Evolutionary conservation across 2,113 vertebrate species (phyloP).

Genomic region (Hippolais icterina): DNA sequence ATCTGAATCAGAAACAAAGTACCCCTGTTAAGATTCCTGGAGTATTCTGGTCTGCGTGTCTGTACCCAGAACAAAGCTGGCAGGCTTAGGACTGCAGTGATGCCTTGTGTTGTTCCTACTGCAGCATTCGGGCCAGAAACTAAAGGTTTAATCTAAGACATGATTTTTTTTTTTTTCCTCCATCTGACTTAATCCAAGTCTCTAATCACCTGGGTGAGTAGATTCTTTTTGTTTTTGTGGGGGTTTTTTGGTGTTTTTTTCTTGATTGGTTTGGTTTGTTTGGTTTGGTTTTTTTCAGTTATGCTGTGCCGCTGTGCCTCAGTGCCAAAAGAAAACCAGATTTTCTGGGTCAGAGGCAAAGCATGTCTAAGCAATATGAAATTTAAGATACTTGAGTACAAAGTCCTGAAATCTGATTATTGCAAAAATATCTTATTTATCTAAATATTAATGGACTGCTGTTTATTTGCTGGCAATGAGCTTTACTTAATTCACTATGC

Average conservation of each 20-base stretch:
- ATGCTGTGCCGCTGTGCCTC: not conserved
- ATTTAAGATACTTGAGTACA: not conserved
- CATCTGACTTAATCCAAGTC: not conserved
- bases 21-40: not conserved
- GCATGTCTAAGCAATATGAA: accelerated
- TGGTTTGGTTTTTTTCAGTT: not conserved
- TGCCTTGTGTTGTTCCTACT: not conserved
- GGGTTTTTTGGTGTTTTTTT: not conserved
- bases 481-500: not conserved
- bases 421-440: not conserved
- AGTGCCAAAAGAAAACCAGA: not conserved
- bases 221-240: too few species aligned
- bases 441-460: not conserved
- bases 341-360: not conserved
- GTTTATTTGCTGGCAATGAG: not conserved
- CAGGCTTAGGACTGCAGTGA: not conserved
- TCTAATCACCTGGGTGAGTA: not conserved
- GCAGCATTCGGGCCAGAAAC: not conserved
- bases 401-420: not conserved
- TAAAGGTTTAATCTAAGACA: not conserved
- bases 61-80: not conserved
- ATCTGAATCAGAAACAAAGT: not conserved
- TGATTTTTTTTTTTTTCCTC: not conserved
- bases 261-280: not conserved
- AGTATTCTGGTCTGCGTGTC: not conserved